phyloP scores from a whole-genome alignment of 2,113 vertebrate species.

The Chaetura pelagica region DNA sequence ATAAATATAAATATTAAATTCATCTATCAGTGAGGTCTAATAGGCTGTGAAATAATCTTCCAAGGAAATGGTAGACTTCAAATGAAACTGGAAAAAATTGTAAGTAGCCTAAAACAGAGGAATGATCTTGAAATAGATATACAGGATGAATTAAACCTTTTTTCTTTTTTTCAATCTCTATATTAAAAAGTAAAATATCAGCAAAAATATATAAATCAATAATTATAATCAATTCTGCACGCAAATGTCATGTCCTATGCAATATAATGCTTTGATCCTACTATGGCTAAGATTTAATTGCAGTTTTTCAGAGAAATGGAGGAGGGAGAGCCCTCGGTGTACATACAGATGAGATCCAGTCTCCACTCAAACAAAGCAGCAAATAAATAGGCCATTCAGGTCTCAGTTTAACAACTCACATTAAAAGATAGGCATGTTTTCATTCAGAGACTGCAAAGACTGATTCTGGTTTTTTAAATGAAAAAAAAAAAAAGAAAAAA shows the following conservation, averaged over 20 bases:
- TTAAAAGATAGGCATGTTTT: slow-evolving; percentile 50
- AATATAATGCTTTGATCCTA: slow-evolving; percentile 43
- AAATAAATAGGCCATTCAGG: slow-evolving; percentile 56
- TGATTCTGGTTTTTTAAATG: slow-evolving; percentile 15
- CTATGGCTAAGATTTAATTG: slow-evolving; percentile 52
- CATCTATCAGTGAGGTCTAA: background rate
- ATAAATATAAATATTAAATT: background rate
- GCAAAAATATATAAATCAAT: slow-evolving; percentile 30
- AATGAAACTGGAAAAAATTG: background rate
- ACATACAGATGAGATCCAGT: slow-evolving; percentile 58
- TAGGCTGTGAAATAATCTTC: slow-evolving; percentile 16
- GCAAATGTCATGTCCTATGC: slow-evolving; percentile 30
- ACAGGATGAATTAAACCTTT: slow-evolving; percentile 17
- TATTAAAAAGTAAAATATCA: slow-evolving; percentile 38
- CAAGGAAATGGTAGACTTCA: background rate
- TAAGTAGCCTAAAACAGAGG: background rate
- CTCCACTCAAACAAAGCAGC: slow-evolving; percentile 53
- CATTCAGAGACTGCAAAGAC: slow-evolving; percentile 32
- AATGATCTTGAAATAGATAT: background rate
- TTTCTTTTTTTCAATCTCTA: slow-evolving; percentile 26
- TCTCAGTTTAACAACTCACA: slow-evolving; percentile 49
- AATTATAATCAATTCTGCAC: background rate
- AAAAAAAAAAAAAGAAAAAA: slow-evolving; percentile 20
- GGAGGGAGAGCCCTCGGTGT: slow-evolving; percentile 21
- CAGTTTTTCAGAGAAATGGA: slow-evolving; percentile 40